Conservation (phyloP, 2,888 invertebrate species). For the Ecdyonurus torrentis region DNA sequence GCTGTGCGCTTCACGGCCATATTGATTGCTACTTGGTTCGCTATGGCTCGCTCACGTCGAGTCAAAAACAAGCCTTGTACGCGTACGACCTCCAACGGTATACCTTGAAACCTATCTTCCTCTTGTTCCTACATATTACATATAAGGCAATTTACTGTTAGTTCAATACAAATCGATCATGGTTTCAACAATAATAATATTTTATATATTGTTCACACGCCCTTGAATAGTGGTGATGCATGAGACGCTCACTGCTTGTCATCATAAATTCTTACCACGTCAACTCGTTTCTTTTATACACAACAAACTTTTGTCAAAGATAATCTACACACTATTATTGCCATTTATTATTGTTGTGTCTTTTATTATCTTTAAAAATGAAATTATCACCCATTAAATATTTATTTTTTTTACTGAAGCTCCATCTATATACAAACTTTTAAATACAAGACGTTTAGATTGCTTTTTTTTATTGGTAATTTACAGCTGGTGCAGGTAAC, state of each 20-base stretch:
- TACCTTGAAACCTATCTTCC: neutral
- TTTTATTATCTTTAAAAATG: too few relatives aligned
- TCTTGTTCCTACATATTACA: neutral
- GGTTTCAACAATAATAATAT: neutral
- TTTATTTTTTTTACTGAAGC: too few relatives aligned
- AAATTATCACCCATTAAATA: too few relatives aligned
- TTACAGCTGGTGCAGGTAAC: too few relatives aligned
- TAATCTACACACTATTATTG: too few relatives aligned
- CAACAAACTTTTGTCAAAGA: too few relatives aligned
- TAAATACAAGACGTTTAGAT: too few relatives aligned
- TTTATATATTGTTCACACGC: neutral
- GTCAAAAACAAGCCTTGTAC: neutral
- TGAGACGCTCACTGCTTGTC: neutral
- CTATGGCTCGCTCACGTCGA: neutral
- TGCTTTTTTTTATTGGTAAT: too few relatives aligned
- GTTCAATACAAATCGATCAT: neutral
- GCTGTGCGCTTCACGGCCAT: neutral
- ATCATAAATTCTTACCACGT: neutral
- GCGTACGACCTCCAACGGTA: neutral
- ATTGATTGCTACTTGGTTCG: too few relatives aligned
- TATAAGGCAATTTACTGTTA: neutral
- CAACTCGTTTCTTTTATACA: neutral
- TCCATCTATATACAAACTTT: too few relatives aligned
- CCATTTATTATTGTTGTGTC: neutral
- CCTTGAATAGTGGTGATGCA: neutral